phyloP scores from a whole-genome alignment of 2,113 vertebrate genomes.

The Litocranius walleri region DNA sequence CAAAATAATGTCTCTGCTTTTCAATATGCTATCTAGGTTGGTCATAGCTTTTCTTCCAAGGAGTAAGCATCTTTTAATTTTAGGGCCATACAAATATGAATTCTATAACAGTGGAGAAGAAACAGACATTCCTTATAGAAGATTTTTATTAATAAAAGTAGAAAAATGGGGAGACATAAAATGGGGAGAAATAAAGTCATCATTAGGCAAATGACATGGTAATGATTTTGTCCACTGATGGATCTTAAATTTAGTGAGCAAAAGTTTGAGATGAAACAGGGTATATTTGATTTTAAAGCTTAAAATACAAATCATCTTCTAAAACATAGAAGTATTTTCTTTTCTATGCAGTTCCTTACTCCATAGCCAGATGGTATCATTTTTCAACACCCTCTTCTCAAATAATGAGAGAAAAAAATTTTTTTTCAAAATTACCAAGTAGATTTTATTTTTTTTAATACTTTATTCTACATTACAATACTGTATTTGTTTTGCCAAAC shows the following conservation, averaged over 20 bases:
- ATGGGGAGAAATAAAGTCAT: not conserved
- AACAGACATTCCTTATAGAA: not conserved
- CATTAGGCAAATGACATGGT: not conserved
- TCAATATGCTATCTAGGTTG: too few species aligned
- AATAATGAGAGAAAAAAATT: not conserved
- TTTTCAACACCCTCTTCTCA: not conserved
- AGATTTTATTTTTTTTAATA: too few species aligned
- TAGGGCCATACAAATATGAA: not conserved
- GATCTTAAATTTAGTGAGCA: not conserved
- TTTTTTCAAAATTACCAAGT: too few species aligned
- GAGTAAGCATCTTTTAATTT: not conserved
- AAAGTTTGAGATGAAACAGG: not conserved
- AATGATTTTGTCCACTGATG: not conserved
- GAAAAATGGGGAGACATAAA: not conserved
- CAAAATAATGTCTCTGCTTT: too few species aligned
- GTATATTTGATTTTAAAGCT: not conserved
- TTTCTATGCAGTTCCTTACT: not conserved
- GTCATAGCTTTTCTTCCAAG: too few species aligned
- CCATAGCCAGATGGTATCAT: not conserved
- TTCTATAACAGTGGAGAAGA: not conserved
- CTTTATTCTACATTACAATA: too few species aligned
- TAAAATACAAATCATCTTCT: not conserved
- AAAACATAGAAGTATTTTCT: not conserved
- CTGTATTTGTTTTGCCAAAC: too few species aligned
- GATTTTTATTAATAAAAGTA: not conserved